Conservation (phyloP, 2,113 vertebrate species). For the Morphnarchus princeps region DNA sequence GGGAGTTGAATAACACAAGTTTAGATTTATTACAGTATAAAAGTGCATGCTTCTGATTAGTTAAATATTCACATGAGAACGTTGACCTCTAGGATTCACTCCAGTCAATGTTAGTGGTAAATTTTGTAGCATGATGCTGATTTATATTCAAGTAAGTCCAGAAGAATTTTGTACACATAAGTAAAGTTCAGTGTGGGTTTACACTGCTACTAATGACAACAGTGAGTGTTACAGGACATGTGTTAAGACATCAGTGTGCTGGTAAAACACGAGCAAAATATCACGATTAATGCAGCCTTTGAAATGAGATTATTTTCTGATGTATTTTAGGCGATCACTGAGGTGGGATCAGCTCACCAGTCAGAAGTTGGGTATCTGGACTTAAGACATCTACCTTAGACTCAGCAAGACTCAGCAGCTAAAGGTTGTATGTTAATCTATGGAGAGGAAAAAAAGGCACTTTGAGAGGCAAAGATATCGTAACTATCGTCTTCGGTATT, state of each 20-base stretch:
- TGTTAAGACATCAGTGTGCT: neutral
- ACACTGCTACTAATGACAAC: neutral
- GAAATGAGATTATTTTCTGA: neutral
- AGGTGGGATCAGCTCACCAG: neutral
- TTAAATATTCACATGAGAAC: neutral
- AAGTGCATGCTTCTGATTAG: neutral
- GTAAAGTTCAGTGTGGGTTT: neutral
- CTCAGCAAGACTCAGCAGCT: neutral
- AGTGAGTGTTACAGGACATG: neutral
- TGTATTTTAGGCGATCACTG: neutral
- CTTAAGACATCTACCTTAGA: neutral
- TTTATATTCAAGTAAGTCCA: neutral
- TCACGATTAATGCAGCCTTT: neutral
- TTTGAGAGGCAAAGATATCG: neutral
- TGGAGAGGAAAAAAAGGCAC: neutral
- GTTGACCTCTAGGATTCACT: neutral
- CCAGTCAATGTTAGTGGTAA: neutral
- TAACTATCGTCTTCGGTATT: neutral
- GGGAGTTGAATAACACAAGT: neutral
- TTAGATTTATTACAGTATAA: neutral
- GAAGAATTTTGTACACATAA: neutral
- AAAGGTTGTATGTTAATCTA: neutral
- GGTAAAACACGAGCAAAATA: neutral
- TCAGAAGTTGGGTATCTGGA: neutral
- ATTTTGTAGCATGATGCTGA: neutral